Conservation (phyloP, 2,113 vertebrate species). For the Gallinago media region DNA sequence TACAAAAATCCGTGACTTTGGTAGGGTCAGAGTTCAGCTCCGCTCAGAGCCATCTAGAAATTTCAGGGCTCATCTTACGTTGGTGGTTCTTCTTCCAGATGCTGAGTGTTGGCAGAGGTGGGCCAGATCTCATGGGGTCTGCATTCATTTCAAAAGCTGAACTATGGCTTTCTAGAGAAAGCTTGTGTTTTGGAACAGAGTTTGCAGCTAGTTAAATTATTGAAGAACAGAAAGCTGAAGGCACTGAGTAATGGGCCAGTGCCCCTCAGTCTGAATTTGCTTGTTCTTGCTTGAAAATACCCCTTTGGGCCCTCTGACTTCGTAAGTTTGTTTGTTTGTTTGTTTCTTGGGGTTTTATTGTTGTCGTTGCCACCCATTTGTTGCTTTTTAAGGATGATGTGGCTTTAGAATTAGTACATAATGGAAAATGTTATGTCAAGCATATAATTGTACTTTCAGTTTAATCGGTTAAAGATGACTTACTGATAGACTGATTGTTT, state of each 20-base stretch:
- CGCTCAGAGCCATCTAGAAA: background rate
- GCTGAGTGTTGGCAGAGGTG: background rate
- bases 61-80: background rate
- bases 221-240: background rate
- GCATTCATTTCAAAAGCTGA: background rate
- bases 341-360: background rate
- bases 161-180: background rate
- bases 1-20: background rate
- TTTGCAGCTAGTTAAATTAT: background rate
- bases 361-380: background rate
- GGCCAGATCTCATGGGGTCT: background rate
- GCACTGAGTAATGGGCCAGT: background rate
- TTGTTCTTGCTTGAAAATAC: background rate
- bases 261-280: background rate
- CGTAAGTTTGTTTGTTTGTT: background rate
- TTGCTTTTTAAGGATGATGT: background rate
- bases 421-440: background rate
- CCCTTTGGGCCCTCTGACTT: background rate
- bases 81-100: background rate
- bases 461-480: slow-evolving; percentile 12
- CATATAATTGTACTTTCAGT: background rate
- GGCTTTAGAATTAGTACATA: slow-evolving; percentile 4
- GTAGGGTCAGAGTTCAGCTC: background rate
- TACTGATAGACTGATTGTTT: background rate
- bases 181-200: background rate